Percentiles rank a stretch among this genome's conserved stretches.
Evolutionary conservation across 2,113 vertebrate species (phyloP).

Genomic region (Triplophysa dalaica): DNA sequence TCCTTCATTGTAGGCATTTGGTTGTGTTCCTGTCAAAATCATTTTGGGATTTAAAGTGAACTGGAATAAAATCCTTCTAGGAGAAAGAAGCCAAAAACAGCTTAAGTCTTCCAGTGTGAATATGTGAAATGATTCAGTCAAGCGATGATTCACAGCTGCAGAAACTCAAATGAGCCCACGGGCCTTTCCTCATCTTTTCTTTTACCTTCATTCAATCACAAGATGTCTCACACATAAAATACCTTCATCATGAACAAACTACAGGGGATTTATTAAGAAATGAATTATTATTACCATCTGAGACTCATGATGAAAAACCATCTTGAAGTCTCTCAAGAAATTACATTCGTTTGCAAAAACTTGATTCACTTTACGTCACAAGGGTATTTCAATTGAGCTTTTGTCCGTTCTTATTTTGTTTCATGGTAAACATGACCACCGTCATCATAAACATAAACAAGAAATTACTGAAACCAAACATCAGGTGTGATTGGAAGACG

Average conservation of each 20-base stretch:
- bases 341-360: conserved; percentile 1
- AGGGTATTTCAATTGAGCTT: conserved; percentile 27
- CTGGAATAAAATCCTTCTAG: conserved; percentile 68
- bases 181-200: conserved; percentile 62
- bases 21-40: conserved; percentile 59
- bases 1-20: too few relatives aligned
- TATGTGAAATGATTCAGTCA: conserved; percentile 62
- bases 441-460: neutral
- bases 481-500: neutral
- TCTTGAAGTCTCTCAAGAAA: too few relatives aligned
- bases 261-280: neutral
- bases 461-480: neutral
- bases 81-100: conserved; percentile 56
- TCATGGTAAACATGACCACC: neutral
- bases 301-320: too few relatives aligned
- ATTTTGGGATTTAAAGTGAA: conserved; percentile 61
- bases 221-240: conserved; percentile 16
- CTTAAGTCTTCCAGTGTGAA: conserved; percentile 52
- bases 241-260: neutral
- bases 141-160: conserved; percentile 69
- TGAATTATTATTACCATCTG: neutral
- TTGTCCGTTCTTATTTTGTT: conserved; percentile 9
- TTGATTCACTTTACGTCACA: conserved; percentile 31
- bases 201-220: conserved; percentile 64
- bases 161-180: conserved; percentile 60